Conservation (phyloP, 2,113 vertebrate species). For the Campylorhamphus procurvoides region DNA sequence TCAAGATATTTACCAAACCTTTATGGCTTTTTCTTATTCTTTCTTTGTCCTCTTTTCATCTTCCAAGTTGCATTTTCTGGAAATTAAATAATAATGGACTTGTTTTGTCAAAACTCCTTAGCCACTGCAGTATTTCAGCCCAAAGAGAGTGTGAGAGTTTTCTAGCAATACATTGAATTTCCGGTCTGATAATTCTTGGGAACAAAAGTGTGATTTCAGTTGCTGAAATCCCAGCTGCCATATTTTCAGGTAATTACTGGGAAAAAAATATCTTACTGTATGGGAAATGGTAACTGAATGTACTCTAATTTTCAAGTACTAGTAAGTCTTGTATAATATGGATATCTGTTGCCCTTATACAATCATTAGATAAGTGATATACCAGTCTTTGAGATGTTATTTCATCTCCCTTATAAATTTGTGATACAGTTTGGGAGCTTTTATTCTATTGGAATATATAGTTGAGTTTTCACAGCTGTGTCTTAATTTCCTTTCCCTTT, state of each 20-base stretch:
- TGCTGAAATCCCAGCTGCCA: slow-evolving; percentile 37
- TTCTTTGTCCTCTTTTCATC: slow-evolving; percentile 25
- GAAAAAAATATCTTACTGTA: not conserved
- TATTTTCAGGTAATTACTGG: slow-evolving; percentile 56
- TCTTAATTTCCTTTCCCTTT: not conserved
- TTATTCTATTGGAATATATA: not conserved
- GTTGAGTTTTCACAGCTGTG: not conserved
- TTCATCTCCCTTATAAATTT: slow-evolving; percentile 29
- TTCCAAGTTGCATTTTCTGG: slow-evolving; percentile 30
- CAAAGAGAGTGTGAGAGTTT: slow-evolving; percentile 6
- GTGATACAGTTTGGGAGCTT: slow-evolving; percentile 45
- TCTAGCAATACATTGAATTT: slow-evolving; percentile 36
- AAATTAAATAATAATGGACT: slow-evolving; percentile 28
- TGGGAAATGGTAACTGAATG: not conserved
- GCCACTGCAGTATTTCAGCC: slow-evolving; percentile 13
- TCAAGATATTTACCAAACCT: not conserved
- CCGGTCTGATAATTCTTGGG: slow-evolving; percentile 19
- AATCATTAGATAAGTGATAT: not conserved
- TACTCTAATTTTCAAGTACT: slow-evolving; percentile 9
- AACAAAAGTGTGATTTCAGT: slow-evolving; percentile 53
- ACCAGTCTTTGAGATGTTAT: slow-evolving; percentile 20
- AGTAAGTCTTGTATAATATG: not conserved
- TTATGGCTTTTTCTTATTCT: not conserved
- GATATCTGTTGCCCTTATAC: not conserved
- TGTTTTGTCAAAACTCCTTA: slow-evolving; percentile 40